Evolutionary conservation across 2,888 invertebrate genomes (phyloP).

Genomic region (Philopedon plagiatum): DNA sequence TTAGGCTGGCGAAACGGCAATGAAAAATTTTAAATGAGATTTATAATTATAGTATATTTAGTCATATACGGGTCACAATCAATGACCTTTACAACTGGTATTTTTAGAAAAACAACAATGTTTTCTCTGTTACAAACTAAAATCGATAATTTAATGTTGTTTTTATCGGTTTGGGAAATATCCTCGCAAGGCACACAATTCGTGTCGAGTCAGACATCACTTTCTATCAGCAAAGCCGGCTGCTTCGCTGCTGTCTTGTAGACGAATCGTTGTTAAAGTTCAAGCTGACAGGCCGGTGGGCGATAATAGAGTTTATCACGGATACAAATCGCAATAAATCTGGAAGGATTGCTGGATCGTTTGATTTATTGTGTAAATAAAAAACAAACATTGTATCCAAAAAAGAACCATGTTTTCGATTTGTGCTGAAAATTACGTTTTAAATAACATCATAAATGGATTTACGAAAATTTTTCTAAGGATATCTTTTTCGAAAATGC

Average conservation of each 20-base stretch:
- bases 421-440: too few relatives aligned
- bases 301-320: neutral
- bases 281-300: neutral
- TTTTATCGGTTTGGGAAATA: neutral
- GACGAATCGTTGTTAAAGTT: constrained; percentile 4
- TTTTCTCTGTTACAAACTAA: neutral
- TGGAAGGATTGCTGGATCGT: neutral
- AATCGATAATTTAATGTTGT: neutral
- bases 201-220: neutral
- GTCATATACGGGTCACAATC: too few relatives aligned
- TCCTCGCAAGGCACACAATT: neutral
- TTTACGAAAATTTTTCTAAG: too few relatives aligned
- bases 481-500: too few relatives aligned
- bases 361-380: neutral
- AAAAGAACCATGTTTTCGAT: too few relatives aligned
- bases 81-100: too few relatives aligned
- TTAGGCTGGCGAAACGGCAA: too few relatives aligned
- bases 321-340: neutral
- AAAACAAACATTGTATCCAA: too few relatives aligned
- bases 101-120: too few relatives aligned
- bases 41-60: too few relatives aligned
- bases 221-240: neutral
- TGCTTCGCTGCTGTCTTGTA: neutral
- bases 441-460: too few relatives aligned
- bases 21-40: too few relatives aligned